These are phyloP conservation scores for Seriola dumerili DNA, from an alignment of 2,113 vertebrate species.

Conservation along the genomic window DNA sequence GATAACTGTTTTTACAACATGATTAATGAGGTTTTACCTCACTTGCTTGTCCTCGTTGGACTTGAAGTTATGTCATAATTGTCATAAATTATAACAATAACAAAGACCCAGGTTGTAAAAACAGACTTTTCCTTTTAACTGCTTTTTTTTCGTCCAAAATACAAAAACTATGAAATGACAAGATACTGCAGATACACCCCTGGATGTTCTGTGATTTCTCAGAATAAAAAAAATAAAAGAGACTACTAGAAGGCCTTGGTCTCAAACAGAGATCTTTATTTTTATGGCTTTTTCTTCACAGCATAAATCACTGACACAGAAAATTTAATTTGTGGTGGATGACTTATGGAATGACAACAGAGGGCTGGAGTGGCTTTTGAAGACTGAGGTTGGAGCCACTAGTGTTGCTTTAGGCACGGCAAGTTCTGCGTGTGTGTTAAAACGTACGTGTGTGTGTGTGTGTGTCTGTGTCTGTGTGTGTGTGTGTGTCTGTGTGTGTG, in stretches of 20 bases:
- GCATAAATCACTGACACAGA: constrained; percentile 79
- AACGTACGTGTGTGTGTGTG: constrained; percentile 19
- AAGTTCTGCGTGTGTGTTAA: constrained; percentile 5
- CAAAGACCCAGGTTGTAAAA: constrained; percentile 1
- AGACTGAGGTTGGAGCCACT: constrained; percentile 68
- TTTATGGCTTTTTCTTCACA: constrained; percentile 67
- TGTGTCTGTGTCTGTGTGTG: constrained; percentile 26
- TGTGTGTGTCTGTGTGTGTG: constrained; percentile 32
- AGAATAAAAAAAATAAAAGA: constrained; percentile 29
- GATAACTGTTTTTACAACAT: constrained; percentile 29
- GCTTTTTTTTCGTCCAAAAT: constrained; percentile 1
- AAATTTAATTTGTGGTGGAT: constrained; percentile 73
- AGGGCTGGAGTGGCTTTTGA: constrained; percentile 65
- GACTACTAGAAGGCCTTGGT: constrained; percentile 54
- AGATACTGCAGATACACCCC: constrained; percentile 18
- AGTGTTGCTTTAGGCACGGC: constrained; percentile 76
- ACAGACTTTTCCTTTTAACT: neutral
- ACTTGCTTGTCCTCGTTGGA: neutral
- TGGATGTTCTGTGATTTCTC: constrained; percentile 39
- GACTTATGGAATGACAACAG: constrained; percentile 80
- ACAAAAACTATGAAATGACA: constrained; percentile 19
- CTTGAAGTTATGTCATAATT: neutral
- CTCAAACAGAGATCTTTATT: constrained; percentile 55
- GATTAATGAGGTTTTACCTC: constrained; percentile 8
- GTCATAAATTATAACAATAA: constrained; percentile 8